Evolutionary conservation across 2,113 vertebrate species (phyloP).

Genomic region (Ciconia maguari): DNA sequence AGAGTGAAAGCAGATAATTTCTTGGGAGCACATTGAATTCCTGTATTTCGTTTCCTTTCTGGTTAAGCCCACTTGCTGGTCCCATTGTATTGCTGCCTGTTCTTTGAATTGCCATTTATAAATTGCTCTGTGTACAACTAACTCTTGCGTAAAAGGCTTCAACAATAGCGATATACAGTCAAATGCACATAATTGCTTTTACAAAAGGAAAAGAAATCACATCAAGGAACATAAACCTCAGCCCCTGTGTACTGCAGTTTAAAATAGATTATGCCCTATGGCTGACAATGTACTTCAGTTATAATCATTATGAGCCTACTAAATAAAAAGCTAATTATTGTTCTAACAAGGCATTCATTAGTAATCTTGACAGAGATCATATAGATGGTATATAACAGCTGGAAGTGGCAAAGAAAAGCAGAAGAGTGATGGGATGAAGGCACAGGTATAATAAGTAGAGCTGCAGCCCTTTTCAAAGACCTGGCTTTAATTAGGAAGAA

Average conservation of each 20-base stretch:
- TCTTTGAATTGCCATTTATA: not conserved
- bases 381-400: not conserved
- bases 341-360: slow-evolving; percentile 17
- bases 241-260: not conserved
- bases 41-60: not conserved
- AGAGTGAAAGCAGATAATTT: slow-evolving; percentile 6
- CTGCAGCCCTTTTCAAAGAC: not conserved
- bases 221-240: slow-evolving; percentile 9
- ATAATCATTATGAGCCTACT: not conserved
- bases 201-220: slow-evolving; percentile 21
- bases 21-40: not conserved
- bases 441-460: not conserved
- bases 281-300: not conserved
- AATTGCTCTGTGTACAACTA: not conserved
- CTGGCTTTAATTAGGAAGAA: not conserved
- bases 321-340: slow-evolving; percentile 48
- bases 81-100: not conserved
- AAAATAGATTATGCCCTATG: slow-evolving; percentile 9
- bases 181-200: slow-evolving; percentile 29
- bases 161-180: not conserved
- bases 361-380: not conserved
- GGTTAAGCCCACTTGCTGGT: not conserved
- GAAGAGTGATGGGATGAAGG: not conserved
- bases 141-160: not conserved
- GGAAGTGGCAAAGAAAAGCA: not conserved